Evolutionary conservation across 2,888 invertebrate genomes (phyloP).

Genomic region (Autographa gamma): DNA sequence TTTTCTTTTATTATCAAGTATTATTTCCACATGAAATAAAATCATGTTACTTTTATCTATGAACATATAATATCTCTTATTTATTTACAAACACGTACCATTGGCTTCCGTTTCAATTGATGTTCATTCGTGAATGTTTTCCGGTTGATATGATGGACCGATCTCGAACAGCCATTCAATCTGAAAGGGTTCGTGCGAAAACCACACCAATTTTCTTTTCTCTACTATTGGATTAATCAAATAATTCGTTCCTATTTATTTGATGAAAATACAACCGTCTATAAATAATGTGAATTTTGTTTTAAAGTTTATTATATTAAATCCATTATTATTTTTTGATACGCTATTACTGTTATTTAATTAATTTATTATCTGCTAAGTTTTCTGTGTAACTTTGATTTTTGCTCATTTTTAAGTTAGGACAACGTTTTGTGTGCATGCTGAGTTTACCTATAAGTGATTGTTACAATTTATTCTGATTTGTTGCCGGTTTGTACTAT

Average conservation of each 20-base stretch:
- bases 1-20: too few species aligned
- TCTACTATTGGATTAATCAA: background rate
- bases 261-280: background rate
- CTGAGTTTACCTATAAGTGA: too few species aligned
- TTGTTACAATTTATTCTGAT: too few species aligned
- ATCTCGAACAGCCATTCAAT: conserved; percentile 15
- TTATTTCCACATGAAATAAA: background rate
- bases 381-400: too few species aligned
- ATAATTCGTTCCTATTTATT: background rate
- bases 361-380: too few species aligned
- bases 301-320: too few species aligned
- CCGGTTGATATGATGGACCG: conserved; percentile 40
- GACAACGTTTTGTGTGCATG: too few species aligned
- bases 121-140: conserved; percentile 38
- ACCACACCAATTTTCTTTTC: background rate
- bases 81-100: conserved; percentile 21
- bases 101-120: conserved; percentile 22
- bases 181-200: conserved; percentile 9
- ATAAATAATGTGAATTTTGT: too few species aligned
- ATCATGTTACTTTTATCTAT: background rate
- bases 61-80: background rate
- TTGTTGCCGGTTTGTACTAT: too few species aligned
- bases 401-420: too few species aligned
- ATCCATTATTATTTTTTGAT: too few species aligned
- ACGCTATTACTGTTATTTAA: too few species aligned